Evolutionary conservation across 64 coral and sea anemone genomes (phyloP).

Genomic region (Pachyseris speciosa): DNA sequence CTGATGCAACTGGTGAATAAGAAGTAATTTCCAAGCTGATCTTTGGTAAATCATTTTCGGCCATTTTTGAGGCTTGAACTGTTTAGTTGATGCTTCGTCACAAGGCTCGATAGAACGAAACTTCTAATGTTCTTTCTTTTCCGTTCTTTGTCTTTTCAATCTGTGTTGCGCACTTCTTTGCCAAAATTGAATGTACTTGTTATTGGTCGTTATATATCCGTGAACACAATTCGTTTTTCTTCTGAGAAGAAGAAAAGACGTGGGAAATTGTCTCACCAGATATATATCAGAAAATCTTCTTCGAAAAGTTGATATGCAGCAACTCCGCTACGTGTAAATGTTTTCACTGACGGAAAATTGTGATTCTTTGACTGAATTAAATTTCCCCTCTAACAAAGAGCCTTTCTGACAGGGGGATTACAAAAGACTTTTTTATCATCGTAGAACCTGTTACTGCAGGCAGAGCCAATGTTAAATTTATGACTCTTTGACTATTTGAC

Average conservation of each 20-base stretch:
- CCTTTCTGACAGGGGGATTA: constrained; percentile 68
- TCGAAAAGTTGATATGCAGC: no score
- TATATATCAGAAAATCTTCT: not conserved
- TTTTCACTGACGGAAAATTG: not conserved
- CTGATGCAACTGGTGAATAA: constrained; percentile 74
- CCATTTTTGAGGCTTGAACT: constrained; percentile 3
- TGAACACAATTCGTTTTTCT: not conserved
- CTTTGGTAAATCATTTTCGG: constrained; percentile 4
- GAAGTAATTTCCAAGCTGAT: constrained; percentile 86
- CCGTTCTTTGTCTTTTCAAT: not conserved
- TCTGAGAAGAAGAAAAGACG: not conserved
- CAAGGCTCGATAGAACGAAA: not conserved
- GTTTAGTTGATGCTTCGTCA: not conserved
- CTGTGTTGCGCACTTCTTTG: constrained; percentile 19
- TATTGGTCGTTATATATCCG: not conserved
- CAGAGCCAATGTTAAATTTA: constrained; percentile 92
- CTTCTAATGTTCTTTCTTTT: no score
- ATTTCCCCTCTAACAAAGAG: constrained; percentile 26
- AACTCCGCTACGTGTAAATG: not conserved
- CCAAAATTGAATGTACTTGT: not conserved
- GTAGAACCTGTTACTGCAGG: constrained; percentile 54
- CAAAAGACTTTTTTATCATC: constrained; percentile 91
- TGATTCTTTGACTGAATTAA: constrained; percentile 18
- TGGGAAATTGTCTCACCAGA: not conserved
- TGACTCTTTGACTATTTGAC: constrained; percentile 69